Base-by-base conservation (phyloP, 64 coral and sea anemone species). In the Anthopleura sola region DNA sequence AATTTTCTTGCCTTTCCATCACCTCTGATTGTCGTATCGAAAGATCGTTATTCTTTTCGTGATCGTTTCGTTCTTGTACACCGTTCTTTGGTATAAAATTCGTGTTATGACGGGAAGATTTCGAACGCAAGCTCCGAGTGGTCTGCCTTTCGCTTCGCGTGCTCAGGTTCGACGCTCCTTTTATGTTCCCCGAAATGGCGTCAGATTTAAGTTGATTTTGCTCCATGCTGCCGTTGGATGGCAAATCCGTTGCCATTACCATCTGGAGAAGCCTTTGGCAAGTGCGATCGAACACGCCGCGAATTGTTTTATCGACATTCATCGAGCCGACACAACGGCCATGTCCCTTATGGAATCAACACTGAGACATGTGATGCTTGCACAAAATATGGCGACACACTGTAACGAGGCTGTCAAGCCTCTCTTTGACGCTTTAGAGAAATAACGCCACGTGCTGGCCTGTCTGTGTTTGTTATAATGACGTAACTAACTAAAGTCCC, bases 221-320 rank as follows among this genome's bases (percentile, higher is more conserved):
- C 40, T 92, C 90, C 90, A 93, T 83, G 66, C 74, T 86, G 64
- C 81, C 85, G 34, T 82, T 82, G 37, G 83, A 85, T 18, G 88
- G 68, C 54, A 84, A 83, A 83, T 92, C 94, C 75, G 90, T 90
- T 51, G 90, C 82, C 94, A 96, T 90, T 53, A 96, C 78, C 90
- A 92, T 96, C 37, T 96, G 94, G 91, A 75, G 83, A 78, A 96
- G 82, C 81, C 91, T 89, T 51, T 48, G 87, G 64, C 90, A 92
- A 74, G 94, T 96, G 84, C 94, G 85, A 75, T 84, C 81, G 94
- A 96, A 92, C 94, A 92, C 94, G 85, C 89, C 85, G 31, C 78
- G 78, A 85, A 88, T 89, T 75, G 47, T 87, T 39, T 48, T 48
- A 37, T 92, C 90, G 57, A 83, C 53, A 87, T 56, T 92, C 90